Evolutionary conservation across 2,888 invertebrate genomes (phyloP).

Genomic region (Epicampocera succincta): DNA sequence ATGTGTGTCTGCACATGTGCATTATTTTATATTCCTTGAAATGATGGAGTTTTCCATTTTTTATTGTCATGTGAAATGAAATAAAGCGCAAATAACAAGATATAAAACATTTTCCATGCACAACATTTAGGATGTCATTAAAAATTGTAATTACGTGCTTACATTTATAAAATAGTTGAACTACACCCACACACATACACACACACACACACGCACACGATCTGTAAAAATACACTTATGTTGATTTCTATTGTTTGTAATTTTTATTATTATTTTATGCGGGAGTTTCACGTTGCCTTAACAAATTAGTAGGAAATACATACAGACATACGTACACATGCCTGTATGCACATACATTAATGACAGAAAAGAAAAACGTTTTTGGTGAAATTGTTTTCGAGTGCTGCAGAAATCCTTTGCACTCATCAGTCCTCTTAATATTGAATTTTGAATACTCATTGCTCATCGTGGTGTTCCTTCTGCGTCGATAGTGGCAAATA

Average conservation of each 20-base stretch:
- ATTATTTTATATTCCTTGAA: slow-evolving; percentile 16
- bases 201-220: slow-evolving; percentile 9
- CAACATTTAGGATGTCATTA: slow-evolving; percentile 70
- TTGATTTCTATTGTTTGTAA: not conserved
- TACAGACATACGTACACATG: not conserved
- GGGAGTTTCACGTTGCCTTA: slow-evolving; percentile 34
- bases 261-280: slow-evolving; percentile 50
- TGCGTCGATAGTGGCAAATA: no score
- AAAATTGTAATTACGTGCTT: slow-evolving; percentile 70
- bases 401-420: no score
- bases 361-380: no score
- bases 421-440: no score
- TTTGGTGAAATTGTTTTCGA: no score
- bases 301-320: slow-evolving; percentile 15
- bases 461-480: no score
- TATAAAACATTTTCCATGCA: slow-evolving; percentile 68
- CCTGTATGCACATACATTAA: no score
- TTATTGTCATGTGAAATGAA: slow-evolving; percentile 61
- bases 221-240: slow-evolving; percentile 6
- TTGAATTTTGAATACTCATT: no score
- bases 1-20: not conserved
- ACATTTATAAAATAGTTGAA: slow-evolving; percentile 68
- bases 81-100: slow-evolving; percentile 51
- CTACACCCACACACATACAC: slow-evolving; percentile 25
- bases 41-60: slow-evolving; percentile 63